Percentiles rank a stretch among this genome's conserved stretches.
Evolutionary conservation across 2,797 vertebrate genomes (phyloP).

Genomic region (Channallabes apus): DNA sequence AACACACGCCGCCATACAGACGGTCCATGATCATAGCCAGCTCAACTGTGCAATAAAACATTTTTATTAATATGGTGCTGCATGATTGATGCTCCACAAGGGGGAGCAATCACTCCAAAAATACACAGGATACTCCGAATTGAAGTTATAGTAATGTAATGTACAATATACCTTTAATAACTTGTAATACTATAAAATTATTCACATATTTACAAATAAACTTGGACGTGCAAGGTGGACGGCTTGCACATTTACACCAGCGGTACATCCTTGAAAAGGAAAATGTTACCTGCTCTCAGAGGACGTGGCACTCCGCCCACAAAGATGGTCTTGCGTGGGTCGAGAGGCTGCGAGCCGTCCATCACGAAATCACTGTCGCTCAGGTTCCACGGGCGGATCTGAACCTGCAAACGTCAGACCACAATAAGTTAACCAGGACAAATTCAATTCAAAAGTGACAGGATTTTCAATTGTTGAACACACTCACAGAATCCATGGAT

Average conservation of each 20-base stretch:
- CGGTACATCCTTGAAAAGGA: neutral
- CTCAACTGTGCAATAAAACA: conserved; percentile 79
- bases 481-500: no score
- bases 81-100: neutral
- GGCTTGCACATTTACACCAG: neutral
- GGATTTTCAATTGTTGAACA: no score
- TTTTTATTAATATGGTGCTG: neutral
- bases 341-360: conserved; percentile 98
- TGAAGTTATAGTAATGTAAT: no score
- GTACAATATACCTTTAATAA: no score
- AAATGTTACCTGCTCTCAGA: conserved; percentile 84
- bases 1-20: conserved; percentile 96
- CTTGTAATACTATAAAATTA: neutral
- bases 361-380: conserved; percentile 98
- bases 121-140: neutral
- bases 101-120: neutral
- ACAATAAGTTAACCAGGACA: neutral
- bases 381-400: conserved; percentile 98
- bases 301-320: conserved; percentile 96
- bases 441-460: no score
- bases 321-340: conserved; percentile 98
- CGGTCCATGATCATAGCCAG: conserved; percentile 99
- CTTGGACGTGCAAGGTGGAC: no score
- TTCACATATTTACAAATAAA: neutral
- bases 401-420: conserved; percentile 76